A percentile compares a stretch with the other conserved stretches of the same genome.
These are phyloP conservation scores for Macropis europaea DNA, from an alignment of 2,888 invertebrate genomes.

Conservation along the genomic window DNA sequence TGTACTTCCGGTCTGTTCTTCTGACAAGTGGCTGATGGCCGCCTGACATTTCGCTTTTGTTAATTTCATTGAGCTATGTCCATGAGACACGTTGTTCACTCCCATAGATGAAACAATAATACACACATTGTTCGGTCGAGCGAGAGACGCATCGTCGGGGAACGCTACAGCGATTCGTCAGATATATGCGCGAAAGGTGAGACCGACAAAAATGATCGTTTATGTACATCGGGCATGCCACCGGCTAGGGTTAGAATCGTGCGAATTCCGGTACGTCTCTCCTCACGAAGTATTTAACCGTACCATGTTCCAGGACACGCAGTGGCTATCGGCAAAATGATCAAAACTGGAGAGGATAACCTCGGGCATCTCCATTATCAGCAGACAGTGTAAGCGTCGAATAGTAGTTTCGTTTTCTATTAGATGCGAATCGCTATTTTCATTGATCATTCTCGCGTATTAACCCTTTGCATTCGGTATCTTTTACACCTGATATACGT, in stretches of 20 bases:
- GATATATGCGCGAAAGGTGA: constrained; percentile 62
- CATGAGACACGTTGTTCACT: constrained; percentile 22
- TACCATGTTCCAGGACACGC: constrained; percentile 44
- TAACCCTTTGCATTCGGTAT: no score
- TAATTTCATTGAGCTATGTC: constrained; percentile 27
- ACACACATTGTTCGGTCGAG: constrained; percentile 1
- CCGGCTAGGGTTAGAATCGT: constrained; percentile 65
- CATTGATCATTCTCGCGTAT: neutral
- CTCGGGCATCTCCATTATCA: constrained; percentile 53
- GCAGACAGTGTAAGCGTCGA: constrained; percentile 63
- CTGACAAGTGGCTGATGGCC: constrained; percentile 60
- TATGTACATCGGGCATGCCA: constrained; percentile 61
- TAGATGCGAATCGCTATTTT: neutral
- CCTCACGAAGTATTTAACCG: constrained; percentile 9
- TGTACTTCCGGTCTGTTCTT: constrained; percentile 47
- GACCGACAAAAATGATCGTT: constrained; percentile 22
- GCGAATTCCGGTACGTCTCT: constrained; percentile 12
- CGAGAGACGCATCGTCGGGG: neutral
- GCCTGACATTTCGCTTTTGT: constrained; percentile 58
- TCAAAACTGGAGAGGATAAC: constrained; percentile 60
- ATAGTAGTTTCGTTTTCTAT: neutral
- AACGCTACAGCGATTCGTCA: constrained; percentile 15
- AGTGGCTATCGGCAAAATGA: constrained; percentile 56
- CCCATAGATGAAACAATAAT: constrained; percentile 27
- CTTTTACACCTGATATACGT: no score